Evolutionary conservation across 2,113 vertebrate species (phyloP), one percentile per base, ranked within the genome.

Genomic region (Rhagologus leucostigma): DNA sequence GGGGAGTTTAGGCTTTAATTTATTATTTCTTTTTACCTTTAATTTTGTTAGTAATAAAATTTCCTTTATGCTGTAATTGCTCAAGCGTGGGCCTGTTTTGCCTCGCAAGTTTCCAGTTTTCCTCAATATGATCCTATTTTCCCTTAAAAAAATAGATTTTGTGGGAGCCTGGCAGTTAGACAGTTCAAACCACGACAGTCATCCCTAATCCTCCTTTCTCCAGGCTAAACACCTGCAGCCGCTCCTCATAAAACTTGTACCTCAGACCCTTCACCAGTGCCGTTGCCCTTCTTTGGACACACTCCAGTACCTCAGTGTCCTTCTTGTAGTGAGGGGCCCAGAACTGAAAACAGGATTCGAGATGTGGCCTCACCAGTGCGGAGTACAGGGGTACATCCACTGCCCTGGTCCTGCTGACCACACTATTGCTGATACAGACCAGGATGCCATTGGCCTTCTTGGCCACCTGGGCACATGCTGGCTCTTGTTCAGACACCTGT

Each of bases 321-420:
- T 32, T 32, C 44, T 2, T 26, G 6, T 8, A 56, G 10, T 20
- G 41, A 37, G n/a, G 5, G 22, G 8, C 27, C n/a, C 4, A 37
- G 7, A 33, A 56, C 27, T 6, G 16, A 11, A 32, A 27, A 46
- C 16, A 33, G 27, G 17, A 37, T 32, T 56, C 0, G 1, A 80
- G 22, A 4, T 7, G 16, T 2, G 3, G 3, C 22, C 41, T 27
- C 41, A 32, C 4, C 22, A 26, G 21, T 13, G 21, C 6, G 1
- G 2, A 46, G 30, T 17, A 17, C 37, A 78, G 14, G 12, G 23
- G 24, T 20, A 13, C 13, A 32, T 0, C 16, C n/a, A 8, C 50
- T 46, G 62, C 6, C 41, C 27, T 67, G 21, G 16, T 47, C 22
- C 63, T 37, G 21, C 33, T 67, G 41, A 50, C 21, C 33, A 56